phyloP scores from a whole-genome alignment of 2,888 invertebrate species.

The Drosophila ochracea region DNA sequence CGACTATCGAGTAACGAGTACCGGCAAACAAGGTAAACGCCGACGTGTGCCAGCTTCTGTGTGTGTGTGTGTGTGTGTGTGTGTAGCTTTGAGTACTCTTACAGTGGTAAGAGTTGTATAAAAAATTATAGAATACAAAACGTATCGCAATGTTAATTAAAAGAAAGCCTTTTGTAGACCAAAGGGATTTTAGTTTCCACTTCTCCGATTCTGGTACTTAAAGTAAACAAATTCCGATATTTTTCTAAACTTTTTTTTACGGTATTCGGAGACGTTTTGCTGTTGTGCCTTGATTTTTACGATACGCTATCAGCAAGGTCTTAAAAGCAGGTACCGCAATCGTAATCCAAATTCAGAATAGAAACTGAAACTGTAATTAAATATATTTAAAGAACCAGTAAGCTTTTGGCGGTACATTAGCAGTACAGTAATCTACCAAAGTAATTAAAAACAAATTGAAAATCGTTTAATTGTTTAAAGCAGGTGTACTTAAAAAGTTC shows the following conservation, averaged over 20 bases:
- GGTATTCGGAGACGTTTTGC: no score
- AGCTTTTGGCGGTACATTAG: background rate
- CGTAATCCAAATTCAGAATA: background rate
- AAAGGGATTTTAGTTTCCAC: background rate
- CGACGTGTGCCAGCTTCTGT: constrained; percentile 29
- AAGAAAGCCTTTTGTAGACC: background rate
- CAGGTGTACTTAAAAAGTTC: background rate
- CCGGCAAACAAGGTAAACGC: constrained; percentile 63
- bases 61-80: constrained; percentile 2
- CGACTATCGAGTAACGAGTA: constrained; percentile 31
- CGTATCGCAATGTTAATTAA: background rate
- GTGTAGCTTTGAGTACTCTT: background rate
- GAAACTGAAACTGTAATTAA: background rate
- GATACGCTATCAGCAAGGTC: no score
- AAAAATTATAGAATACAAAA: background rate
- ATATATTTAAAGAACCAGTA: background rate
- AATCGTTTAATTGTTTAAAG: background rate
- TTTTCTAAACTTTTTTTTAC: no score
- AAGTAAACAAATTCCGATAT: background rate
- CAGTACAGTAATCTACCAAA: background rate
- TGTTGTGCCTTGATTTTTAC: no score
- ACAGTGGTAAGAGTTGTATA: constrained; percentile 39
- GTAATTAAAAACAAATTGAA: background rate
- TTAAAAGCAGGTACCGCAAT: background rate
- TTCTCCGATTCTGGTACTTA: background rate